A percentile compares a stretch with the other conserved stretches of the same genome.
Conservation (phyloP, 2,113 vertebrate species). For the Corvus cornix region DNA sequence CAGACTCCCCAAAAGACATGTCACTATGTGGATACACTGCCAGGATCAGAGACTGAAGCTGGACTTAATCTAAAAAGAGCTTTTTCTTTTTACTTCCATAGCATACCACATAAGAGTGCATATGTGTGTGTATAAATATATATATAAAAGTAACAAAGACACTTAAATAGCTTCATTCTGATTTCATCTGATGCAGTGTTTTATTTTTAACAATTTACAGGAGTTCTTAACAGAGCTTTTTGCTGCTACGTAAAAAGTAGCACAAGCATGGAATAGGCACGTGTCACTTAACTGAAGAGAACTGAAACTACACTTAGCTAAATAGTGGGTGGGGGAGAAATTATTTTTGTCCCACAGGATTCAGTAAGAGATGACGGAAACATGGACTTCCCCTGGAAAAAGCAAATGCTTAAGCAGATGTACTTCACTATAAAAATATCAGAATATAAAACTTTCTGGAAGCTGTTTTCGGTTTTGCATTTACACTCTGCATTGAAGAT, state of each 20-base stretch:
- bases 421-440: constrained; percentile 4
- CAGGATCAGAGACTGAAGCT: not conserved
- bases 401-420: constrained; percentile 39
- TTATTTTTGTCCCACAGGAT: constrained; percentile 65
- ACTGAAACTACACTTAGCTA: constrained; percentile 50
- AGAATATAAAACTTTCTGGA: constrained; percentile 7
- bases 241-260: not conserved
- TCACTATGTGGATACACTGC: not conserved
- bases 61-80: not conserved
- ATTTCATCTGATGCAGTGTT: not conserved
- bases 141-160: not conserved
- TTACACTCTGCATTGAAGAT: not conserved
- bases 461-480: not conserved
- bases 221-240: not conserved
- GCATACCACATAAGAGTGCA: not conserved
- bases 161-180: not conserved
- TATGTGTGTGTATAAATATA: not conserved
- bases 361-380: constrained; percentile 55
- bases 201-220: not conserved
- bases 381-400: constrained; percentile 62
- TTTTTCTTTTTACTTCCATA: not conserved
- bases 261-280: constrained; percentile 3
- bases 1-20: not conserved
- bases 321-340: constrained; percentile 48
- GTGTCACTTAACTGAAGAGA: constrained; percentile 1